Percentiles rank a stretch among this genome's conserved stretches.
phyloP scores from a whole-genome alignment of 2,888 invertebrate species.

The Cataglyphis cursor region DNA sequence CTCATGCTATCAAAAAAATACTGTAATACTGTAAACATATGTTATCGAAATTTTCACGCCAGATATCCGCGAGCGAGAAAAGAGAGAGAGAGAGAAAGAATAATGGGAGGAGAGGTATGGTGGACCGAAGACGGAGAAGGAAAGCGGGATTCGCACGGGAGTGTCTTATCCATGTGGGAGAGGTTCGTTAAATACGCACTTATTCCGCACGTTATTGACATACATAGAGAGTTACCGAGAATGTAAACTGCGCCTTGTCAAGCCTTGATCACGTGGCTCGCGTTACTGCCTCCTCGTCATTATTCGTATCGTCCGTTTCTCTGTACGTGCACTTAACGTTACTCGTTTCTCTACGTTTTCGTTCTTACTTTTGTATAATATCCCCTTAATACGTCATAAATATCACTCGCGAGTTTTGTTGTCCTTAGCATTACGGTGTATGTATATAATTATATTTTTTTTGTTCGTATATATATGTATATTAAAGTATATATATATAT shows the following conservation, averaged over 20 bases:
- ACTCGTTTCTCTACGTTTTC: conserved; percentile 29
- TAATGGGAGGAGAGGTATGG: conserved; percentile 31
- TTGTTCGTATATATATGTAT: conserved; percentile 51
- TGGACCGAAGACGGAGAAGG: conserved; percentile 54
- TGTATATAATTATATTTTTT: conserved; percentile 61
- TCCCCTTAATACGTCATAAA: conserved; percentile 74
- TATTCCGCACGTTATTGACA: conserved; percentile 46
- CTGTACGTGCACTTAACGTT: conserved; percentile 12
- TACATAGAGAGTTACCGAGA: conserved; percentile 56
- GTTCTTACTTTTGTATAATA: conserved; percentile 63
- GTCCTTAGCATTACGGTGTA: conserved; percentile 74
- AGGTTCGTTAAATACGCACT: conserved; percentile 61
- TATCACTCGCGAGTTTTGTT: conserved; percentile 78
- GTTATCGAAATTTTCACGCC: neutral
- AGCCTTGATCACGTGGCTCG: conserved; percentile 11
- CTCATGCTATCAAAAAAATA: neutral
- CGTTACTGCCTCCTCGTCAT: conserved; percentile 1
- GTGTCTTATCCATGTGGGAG: conserved; percentile 32
- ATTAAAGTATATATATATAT: conserved; percentile 52
- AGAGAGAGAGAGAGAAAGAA: conserved; percentile 14
- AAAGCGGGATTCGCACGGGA: conserved; percentile 18
- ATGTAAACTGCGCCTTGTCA: conserved; percentile 52
- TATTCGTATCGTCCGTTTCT: conserved; percentile 3
- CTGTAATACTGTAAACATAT: neutral
- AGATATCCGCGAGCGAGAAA: neutral